Evolutionary conservation across 2,113 vertebrate genomes (phyloP).

Genomic region (Nettapus auritus): DNA sequence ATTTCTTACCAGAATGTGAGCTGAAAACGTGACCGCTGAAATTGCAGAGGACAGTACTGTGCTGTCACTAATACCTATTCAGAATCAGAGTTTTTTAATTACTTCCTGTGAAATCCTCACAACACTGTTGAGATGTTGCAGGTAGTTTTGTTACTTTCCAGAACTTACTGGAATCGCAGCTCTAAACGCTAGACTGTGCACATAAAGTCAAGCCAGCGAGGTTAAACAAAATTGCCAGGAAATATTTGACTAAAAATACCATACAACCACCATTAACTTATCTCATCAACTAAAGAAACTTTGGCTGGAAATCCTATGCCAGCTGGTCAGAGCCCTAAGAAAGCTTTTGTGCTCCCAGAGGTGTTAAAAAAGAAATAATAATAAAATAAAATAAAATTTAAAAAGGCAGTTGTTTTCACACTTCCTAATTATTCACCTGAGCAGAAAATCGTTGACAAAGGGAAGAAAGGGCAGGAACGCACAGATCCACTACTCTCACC

Average conservation of each 20-base stretch:
- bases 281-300: neutral
- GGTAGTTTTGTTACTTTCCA: neutral
- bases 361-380: neutral
- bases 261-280: neutral
- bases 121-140: neutral
- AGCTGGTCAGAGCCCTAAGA: constrained; percentile 3
- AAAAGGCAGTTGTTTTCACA: neutral
- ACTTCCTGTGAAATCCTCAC: neutral
- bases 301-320: neutral
- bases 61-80: neutral
- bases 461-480: neutral
- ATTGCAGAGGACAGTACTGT: accelerated
- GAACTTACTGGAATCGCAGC: neutral
- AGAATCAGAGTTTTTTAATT: neutral
- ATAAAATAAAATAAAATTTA: neutral
- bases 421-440: neutral
- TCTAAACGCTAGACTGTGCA: neutral
- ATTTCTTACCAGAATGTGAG: neutral
- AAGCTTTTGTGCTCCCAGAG: neutral
- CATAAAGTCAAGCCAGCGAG: neutral
- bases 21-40: neutral
- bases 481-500: neutral
- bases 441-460: neutral
- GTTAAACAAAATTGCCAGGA: neutral
- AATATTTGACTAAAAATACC: neutral